A percentile compares a stretch with the other conserved stretches of the same genome.
These are phyloP conservation scores for Gambusia yucatana DNA, from an alignment of 2,797 vertebrate species.

Conservation along the genomic window DNA sequence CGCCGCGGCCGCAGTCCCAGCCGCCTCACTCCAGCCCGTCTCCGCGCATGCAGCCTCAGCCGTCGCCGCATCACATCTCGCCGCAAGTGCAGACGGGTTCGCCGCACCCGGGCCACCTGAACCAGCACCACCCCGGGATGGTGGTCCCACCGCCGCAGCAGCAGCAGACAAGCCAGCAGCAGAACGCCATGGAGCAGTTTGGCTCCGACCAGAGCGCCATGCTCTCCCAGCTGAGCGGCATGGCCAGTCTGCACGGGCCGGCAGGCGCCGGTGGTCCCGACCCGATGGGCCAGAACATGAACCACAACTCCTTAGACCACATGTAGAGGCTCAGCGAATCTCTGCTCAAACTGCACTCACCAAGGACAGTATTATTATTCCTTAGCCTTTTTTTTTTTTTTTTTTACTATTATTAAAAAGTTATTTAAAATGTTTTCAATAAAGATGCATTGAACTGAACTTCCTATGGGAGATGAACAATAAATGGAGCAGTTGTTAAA, in stretches of 20 bases:
- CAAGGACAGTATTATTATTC: slow-evolving; percentile 81
- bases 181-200: slow-evolving; percentile 95
- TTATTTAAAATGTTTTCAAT: slow-evolving; percentile 95
- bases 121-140: slow-evolving; percentile 85
- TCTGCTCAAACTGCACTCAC: slow-evolving; percentile 83
- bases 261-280: slow-evolving; percentile 87
- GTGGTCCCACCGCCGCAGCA: slow-evolving; percentile 69
- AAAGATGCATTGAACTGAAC: slow-evolving; percentile 84
- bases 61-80: slow-evolving; percentile 95
- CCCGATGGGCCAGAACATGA: slow-evolving; percentile 90
- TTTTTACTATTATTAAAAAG: slow-evolving; percentile 83
- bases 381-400: slow-evolving; percentile 67
- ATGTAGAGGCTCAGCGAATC: slow-evolving; percentile 83
- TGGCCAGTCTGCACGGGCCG: slow-evolving; percentile 91
- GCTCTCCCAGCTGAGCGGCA: slow-evolving; percentile 94
- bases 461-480: slow-evolving; percentile 86
- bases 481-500: slow-evolving; percentile 80
- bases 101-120: slow-evolving; percentile 88
- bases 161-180: slow-evolving; percentile 78
- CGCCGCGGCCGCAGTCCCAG: slow-evolving; percentile 94
- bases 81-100: slow-evolving; percentile 97
- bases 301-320: slow-evolving; percentile 96
- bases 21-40: slow-evolving; percentile 97
- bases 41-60: slow-evolving; percentile 95
- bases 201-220: slow-evolving; percentile 92